Percentiles rank a stretch among this genome's conserved stretches.
phyloP scores from a whole-genome alignment of 2,888 invertebrate species.

The Tipula lateralis region DNA sequence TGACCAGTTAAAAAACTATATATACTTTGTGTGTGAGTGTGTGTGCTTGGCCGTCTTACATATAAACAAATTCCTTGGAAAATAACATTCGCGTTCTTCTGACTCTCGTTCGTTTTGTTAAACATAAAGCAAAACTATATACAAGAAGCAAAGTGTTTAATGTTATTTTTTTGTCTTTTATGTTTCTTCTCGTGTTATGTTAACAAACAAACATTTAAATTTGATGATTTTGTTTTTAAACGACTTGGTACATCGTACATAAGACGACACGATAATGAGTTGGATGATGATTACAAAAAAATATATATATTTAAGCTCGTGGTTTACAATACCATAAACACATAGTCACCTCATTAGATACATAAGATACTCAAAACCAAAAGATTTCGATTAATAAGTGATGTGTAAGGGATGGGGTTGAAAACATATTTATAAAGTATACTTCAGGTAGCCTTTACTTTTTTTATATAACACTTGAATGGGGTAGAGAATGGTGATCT shows the following conservation, averaged over 20 bases:
- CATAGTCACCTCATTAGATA: too few relatives aligned
- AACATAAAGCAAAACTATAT: neutral
- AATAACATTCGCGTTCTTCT: neutral
- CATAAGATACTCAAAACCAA: too few relatives aligned
- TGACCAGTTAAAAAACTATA: conserved; percentile 26
- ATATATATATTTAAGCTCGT: too few relatives aligned
- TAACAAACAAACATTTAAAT: conserved; percentile 15
- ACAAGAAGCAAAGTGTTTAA: neutral
- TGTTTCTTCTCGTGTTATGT: neutral
- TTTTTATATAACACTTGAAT: too few relatives aligned
- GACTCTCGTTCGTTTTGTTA: neutral
- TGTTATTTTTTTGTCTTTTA: neutral
- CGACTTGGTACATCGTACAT: neutral
- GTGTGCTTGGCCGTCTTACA: neutral
- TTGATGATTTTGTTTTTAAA: neutral
- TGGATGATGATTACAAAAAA: neutral
- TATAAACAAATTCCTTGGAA: neutral
- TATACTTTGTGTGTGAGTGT: neutral
- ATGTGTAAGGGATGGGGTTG: too few relatives aligned
- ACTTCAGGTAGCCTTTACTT: too few relatives aligned
- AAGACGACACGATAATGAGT: neutral
- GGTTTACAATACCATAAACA: too few relatives aligned
- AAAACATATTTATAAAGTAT: too few relatives aligned
- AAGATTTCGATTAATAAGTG: too few relatives aligned
- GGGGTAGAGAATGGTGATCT: too few relatives aligned